Base-by-base conservation (phyloP, 2,888 invertebrate genomes). In the Amorpha juglandis region DNA sequence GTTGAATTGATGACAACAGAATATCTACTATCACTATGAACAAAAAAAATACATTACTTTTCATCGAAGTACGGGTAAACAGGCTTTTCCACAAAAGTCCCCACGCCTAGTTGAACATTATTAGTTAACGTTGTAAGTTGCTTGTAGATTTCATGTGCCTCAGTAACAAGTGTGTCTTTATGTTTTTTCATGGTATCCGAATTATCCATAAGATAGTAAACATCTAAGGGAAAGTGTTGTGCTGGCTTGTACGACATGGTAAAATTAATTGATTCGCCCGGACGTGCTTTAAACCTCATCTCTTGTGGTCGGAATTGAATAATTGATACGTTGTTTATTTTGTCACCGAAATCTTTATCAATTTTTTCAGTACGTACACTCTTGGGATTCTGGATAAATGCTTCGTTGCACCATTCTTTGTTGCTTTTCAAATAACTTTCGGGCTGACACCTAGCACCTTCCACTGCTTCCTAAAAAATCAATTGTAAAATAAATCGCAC, bases 161-260 rank as follows among this genome's bases (percentile, higher is more conserved):
- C 88, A 6, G 75, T 80, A 74, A 89, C 93, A 7, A 96, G 79
- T 19, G 82, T 87, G 0, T 85, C 79, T 76, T 95, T 95, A 77
- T 96, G 95, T 9, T 81, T 80, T 63, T 82, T 84, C 97, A 97
- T 97, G 0, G 97, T 97, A 47, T 92, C 87, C 0, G 97, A 97
- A 70, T 96, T 88, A 77, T 97, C 97, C 96, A 97, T 96, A 42
- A 98, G 89, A 79, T 96, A 97, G 81, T 97, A 97, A n/a, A 97
- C 89, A 85, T 97, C 97, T 1, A 97, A 94, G 0, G 97, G 97
- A 81, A 96, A 97, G 84, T 97, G 95, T 73, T 94, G 90, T 0
- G 96, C 96, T 73, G 96, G 95, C 53, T 94, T 90, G 71, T 95
- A 96, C 14, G 83, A 86, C 75, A 96, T 88, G 0, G 74, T 70